Evolutionary conservation across 2,888 invertebrate genomes (phyloP), one percentile per base, ranked within the genome.

Genomic region (Brachypalpus laphriformis): DNA sequence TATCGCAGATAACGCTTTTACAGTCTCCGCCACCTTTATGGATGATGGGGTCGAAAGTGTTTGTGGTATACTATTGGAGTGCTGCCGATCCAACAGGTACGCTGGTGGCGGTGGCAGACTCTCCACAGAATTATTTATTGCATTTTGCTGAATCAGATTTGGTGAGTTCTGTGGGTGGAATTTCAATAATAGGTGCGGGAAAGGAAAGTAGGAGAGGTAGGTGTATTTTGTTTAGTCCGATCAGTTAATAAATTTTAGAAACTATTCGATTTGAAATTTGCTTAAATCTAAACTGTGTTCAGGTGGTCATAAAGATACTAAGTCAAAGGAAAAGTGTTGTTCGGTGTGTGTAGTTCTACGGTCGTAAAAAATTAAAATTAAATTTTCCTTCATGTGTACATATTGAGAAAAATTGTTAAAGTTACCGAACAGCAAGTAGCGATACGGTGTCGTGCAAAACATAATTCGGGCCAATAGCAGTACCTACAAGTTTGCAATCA

Each of bases 11-110:
- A 97, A 92, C 47, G 96, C 97, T 90, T 97, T 96, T 6, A 97
- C 96, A 0, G 97, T 97, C 91, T 97, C 97, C 0, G 97, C 97
- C 16, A 97, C 97, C 89, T 95, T 95, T 42, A 95, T 93, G 65
- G 91, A 88, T 40, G 91, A 90, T 66, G 88, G 89, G 20, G 91
- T 89, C 87, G 91, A 89, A 4, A 78, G 54, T 14, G 87, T 72
- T 31, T 88, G 88, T 57, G 89, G 87, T 74, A 81, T 65, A 66
- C 85, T 81, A 25, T 85, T 85, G 37, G 85, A 85, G 47, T 85
- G 87, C 34, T 86, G 87, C 47, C 88, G 78, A 86, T 92, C 92
- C 74, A 92, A 89, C 87, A 91, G 87, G 88, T 90, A 92, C 20
- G 92, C 91, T 11, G 92, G 92, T 51, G 92, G 92, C 70, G 92